Evolutionary conservation across 2,888 invertebrate species (phyloP).

Genomic region (Terebella lapidaria): DNA sequence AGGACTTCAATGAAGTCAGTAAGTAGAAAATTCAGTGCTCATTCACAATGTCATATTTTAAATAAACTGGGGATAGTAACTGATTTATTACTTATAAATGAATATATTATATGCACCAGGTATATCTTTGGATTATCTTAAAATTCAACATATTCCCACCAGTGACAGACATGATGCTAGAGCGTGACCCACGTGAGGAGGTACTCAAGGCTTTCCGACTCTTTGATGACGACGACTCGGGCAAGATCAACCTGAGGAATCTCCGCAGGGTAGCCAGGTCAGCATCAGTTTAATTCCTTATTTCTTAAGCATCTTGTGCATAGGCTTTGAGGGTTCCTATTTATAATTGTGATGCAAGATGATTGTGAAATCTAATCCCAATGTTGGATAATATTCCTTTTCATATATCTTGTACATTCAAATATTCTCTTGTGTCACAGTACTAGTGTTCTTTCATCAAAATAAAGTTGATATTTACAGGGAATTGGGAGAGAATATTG

Average conservation of each 20-base stretch:
- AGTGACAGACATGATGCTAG: slow-evolving; percentile 53
- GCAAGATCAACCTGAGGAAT: slow-evolving; percentile 52
- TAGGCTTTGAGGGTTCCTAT: too few relatives aligned
- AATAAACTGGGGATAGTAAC: background rate
- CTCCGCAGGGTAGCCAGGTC: slow-evolving; percentile 51
- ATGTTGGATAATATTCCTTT: too few relatives aligned
- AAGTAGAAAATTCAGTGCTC: slow-evolving; percentile 30
- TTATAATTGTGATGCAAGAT: too few relatives aligned
- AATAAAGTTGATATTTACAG: slow-evolving; percentile 28
- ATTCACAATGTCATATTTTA: background rate
- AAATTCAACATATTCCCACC: too few relatives aligned
- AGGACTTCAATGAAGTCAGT: slow-evolving; percentile 54
- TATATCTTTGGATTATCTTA: too few relatives aligned
- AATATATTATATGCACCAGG: too few relatives aligned
- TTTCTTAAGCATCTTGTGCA: background rate
- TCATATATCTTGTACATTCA: too few relatives aligned
- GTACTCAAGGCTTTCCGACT: slow-evolving; percentile 52
- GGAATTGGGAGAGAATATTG: slow-evolving; percentile 52
- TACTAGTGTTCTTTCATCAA: too few relatives aligned
- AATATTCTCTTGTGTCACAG: too few relatives aligned
- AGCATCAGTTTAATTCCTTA: background rate
- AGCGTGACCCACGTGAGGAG: slow-evolving; percentile 52
- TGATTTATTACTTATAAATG: too few relatives aligned
- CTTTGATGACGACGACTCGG: slow-evolving; percentile 53
- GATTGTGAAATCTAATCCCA: too few relatives aligned